Evolutionary conservation across 2,113 vertebrate species (phyloP).

Genomic region (Hippopotamus amphibius): DNA sequence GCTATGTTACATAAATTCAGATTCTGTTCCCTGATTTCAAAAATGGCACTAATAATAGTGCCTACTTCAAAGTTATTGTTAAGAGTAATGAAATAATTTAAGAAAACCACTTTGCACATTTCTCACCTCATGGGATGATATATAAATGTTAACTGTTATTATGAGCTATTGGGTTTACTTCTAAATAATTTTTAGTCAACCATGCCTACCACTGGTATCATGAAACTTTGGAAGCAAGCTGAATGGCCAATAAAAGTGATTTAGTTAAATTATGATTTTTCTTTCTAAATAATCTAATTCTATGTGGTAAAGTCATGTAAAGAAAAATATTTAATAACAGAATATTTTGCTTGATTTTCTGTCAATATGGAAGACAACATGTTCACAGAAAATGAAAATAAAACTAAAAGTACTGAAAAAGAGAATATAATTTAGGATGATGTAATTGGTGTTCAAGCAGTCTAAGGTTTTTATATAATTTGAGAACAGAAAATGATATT

Average conservation of each 20-base stretch:
- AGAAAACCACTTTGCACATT: neutral
- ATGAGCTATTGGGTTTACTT: conserved; percentile 17
- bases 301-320: neutral
- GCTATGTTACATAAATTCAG: neutral
- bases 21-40: conserved; percentile 12
- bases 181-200: neutral
- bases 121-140: neutral
- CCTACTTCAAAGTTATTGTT: neutral
- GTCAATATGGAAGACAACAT: neutral
- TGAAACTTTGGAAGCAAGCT: neutral
- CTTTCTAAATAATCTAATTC: neutral
- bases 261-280: neutral
- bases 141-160: neutral
- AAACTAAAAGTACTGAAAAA: conserved; percentile 1
- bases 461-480: neutral
- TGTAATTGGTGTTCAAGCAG: neutral
- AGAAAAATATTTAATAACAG: neutral
- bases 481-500: neutral
- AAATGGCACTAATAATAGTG: neutral
- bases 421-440: neutral
- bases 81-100: conserved; percentile 39
- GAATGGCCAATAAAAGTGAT: neutral
- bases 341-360: neutral
- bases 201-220: neutral
- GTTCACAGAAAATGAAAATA: conserved; percentile 2